phyloP scores from a whole-genome alignment of 2,113 vertebrate genomes.

The Peromyscus maniculatus region DNA sequence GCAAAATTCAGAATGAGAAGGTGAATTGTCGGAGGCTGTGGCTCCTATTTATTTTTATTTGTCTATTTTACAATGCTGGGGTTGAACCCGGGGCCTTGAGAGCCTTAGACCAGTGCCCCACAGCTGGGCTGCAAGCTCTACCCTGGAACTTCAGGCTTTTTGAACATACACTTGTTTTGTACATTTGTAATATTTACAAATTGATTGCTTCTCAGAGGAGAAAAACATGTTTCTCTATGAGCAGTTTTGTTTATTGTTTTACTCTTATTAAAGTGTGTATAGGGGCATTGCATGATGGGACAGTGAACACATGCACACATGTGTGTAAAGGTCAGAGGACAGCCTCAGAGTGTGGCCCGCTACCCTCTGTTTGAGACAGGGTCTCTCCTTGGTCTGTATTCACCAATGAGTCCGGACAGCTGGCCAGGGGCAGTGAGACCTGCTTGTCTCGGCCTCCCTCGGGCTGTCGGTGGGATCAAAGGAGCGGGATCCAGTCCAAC shows the following conservation, averaged over 20 bases:
- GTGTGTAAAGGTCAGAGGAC: background rate
- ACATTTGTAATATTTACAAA: slow-evolving; percentile 7
- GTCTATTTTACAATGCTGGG: background rate
- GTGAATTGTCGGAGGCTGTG: background rate
- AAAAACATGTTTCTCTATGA: background rate
- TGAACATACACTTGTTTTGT: background rate
- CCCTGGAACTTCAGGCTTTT: background rate
- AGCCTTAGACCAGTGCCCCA: background rate
- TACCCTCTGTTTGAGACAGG: background rate
- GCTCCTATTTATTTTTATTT: background rate
- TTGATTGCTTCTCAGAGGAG: background rate
- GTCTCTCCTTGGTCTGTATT: background rate
- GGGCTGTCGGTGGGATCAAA: accelerated
- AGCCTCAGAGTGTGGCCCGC: background rate
- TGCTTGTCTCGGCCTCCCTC: background rate
- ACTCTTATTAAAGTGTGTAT: background rate
- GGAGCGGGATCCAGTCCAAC: background rate
- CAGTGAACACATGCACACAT: background rate
- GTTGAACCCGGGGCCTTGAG: background rate
- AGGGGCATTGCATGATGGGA: background rate
- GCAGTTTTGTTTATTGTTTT: background rate
- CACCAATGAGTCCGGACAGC: background rate
- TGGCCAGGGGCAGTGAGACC: background rate
- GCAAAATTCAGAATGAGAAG: background rate
- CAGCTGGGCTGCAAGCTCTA: background rate